Evolutionary conservation across 1,140 invertebrate species (phyloP).

Genomic region (Ephestia elutella): DNA sequence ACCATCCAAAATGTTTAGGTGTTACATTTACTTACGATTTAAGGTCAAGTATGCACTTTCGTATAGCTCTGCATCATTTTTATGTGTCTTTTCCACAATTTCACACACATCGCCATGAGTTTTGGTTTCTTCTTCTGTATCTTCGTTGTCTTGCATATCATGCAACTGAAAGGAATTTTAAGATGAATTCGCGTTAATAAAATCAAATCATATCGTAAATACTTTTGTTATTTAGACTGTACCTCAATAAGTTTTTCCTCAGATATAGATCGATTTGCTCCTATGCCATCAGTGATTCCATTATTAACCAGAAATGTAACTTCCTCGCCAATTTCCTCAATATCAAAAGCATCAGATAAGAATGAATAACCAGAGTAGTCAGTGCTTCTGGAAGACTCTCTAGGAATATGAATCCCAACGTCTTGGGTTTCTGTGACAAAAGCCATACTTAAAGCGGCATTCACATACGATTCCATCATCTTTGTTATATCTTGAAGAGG

Average conservation of each 20-base stretch:
- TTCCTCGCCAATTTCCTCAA: constrained; percentile 13
- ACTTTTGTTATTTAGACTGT: not conserved
- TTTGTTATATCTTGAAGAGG: constrained; percentile 28
- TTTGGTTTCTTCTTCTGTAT: not conserved
- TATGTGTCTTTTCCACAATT: constrained; percentile 6
- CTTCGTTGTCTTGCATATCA: not conserved
- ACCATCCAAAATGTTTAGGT: too few species aligned
- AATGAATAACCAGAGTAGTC: constrained; percentile 44
- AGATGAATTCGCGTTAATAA: too few species aligned
- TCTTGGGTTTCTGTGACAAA: constrained; percentile 20
- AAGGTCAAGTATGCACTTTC: constrained; percentile 56
- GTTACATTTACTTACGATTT: constrained; percentile 49
- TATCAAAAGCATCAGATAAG: constrained; percentile 33
- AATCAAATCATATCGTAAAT: too few species aligned
- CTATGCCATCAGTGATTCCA: not conserved
- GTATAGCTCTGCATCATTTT: constrained; percentile 32
- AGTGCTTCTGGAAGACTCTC: constrained; percentile 19
- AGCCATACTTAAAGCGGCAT: constrained; percentile 26
- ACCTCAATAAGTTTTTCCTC: not conserved
- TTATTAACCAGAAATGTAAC: not conserved
- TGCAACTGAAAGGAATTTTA: not conserved
- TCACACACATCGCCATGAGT: not conserved
- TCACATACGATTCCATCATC: constrained; percentile 40
- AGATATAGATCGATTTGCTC: not conserved
- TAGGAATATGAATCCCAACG: constrained; percentile 5